Percentiles rank a stretch among this genome's conserved stretches.
phyloP scores from a whole-genome alignment of 2,888 invertebrate genomes.

The Oscheius sp. region DNA sequence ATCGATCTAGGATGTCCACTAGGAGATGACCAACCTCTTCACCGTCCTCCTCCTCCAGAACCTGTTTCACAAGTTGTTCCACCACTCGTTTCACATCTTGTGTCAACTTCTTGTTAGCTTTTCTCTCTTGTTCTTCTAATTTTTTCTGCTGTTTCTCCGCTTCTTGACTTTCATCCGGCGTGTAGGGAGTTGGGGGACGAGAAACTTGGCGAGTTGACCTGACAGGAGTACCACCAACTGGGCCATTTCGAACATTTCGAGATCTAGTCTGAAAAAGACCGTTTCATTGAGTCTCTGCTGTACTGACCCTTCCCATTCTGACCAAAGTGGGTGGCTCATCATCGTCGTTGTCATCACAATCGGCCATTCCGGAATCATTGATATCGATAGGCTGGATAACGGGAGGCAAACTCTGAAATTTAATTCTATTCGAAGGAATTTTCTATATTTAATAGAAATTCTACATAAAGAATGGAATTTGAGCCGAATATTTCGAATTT shows the following conservation, averaged over 20 bases:
- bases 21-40: not conserved
- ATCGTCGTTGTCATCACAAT: slow-evolving; percentile 5
- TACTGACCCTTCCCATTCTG: slow-evolving; percentile 22
- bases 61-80: not conserved
- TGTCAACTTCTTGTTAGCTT: not conserved
- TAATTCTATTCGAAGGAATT: not conserved
- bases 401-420: slow-evolving; percentile 3
- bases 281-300: not conserved
- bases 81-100: not conserved
- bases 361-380: not conserved
- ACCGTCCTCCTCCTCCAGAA: slow-evolving; percentile 3
- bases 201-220: not conserved
- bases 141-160: not conserved
- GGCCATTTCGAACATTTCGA: no score
- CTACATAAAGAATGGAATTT: no score
- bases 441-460: not conserved
- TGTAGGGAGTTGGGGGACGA: not conserved
- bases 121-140: not conserved
- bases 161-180: not conserved
- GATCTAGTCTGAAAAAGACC: no score
- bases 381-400: slow-evolving; percentile 6
- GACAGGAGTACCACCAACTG: no score
- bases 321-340: slow-evolving; percentile 4
- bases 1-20: no score
- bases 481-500: no score